A percentile compares a stretch with the other conserved stretches of the same genome.
Evolutionary conservation across 2,888 invertebrate genomes (phyloP).

Genomic region (Listrodromus nycthemerus): DNA sequence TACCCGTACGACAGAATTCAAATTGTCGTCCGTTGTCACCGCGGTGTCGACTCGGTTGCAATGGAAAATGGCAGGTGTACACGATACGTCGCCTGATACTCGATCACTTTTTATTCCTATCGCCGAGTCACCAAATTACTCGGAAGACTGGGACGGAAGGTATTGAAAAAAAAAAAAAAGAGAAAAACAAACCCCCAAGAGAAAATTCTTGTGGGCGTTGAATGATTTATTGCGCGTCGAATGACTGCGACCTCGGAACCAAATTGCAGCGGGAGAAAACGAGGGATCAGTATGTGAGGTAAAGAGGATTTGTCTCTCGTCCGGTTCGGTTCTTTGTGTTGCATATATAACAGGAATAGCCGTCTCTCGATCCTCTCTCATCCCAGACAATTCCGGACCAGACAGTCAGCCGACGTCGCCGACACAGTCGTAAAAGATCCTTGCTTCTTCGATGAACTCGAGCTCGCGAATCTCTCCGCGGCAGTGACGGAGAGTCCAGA

Average conservation of each 20-base stretch:
- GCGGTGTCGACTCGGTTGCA: constrained; percentile 1
- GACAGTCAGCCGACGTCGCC: constrained; percentile 41
- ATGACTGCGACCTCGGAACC: constrained; percentile 58
- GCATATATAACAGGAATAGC: constrained; percentile 22
- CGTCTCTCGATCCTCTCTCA: constrained; percentile 46
- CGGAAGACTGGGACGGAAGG: constrained; percentile 33
- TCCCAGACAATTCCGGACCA: constrained; percentile 62
- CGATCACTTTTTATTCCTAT: constrained; percentile 29
- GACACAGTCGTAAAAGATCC: constrained; percentile 62
- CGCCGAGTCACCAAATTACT: constrained; percentile 56
- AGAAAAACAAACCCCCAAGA: constrained; percentile 4
- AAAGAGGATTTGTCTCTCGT: constrained; percentile 23
- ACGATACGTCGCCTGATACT: constrained; percentile 12
- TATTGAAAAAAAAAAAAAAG: constrained; percentile 11
- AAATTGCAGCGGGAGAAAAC: constrained; percentile 50
- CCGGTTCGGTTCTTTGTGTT: neutral
- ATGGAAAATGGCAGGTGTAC: constrained; percentile 1
- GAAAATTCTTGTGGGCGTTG: constrained; percentile 55
- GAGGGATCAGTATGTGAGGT: constrained; percentile 12
- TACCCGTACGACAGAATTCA: neutral
- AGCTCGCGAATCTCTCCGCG: constrained; percentile 31
- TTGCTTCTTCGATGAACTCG: constrained; percentile 23
- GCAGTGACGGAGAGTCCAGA: constrained; percentile 57
- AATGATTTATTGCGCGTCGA: constrained; percentile 59
- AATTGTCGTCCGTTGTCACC: neutral